Conservation (phyloP, 2,797 vertebrate species). For the Tokudaia muenninki region DNA sequence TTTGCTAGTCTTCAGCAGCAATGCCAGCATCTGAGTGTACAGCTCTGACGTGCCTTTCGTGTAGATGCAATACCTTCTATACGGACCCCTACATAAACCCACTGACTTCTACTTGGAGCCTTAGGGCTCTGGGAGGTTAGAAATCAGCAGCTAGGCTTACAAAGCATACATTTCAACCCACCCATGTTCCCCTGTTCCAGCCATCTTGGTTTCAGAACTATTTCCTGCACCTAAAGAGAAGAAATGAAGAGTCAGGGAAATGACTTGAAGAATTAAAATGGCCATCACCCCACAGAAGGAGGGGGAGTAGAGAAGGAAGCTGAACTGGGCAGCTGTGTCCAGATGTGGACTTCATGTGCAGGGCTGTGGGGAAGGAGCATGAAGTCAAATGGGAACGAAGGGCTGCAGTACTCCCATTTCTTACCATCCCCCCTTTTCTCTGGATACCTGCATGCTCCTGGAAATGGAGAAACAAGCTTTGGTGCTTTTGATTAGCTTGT, state of each 20-base stretch:
- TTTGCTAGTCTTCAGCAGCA: slow-evolving; percentile 43
- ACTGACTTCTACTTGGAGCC: background rate
- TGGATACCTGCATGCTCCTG: background rate
- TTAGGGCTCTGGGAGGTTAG: background rate
- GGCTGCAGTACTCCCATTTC: accelerated
- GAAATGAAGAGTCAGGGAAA: slow-evolving; percentile 26
- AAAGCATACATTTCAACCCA: background rate
- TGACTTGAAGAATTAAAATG: slow-evolving; percentile 25
- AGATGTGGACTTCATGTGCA: background rate
- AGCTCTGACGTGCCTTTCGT: background rate
- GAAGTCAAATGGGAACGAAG: accelerated
- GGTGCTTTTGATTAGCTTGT: background rate
- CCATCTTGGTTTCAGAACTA: slow-evolving; percentile 54
- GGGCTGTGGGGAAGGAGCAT: background rate
- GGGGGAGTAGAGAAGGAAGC: background rate
- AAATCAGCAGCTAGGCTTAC: slow-evolving; percentile 10
- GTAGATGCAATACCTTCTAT: background rate
- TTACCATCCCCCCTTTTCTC: background rate
- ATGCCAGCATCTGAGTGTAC: slow-evolving; percentile 9
- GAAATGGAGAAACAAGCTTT: background rate
- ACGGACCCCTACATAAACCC: background rate
- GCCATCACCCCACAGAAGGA: no score
- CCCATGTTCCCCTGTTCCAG: background rate
- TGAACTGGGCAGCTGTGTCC: no score
- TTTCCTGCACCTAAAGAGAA: slow-evolving; percentile 54